These are phyloP conservation scores for Podocnemis expansa DNA, from an alignment of 2,113 vertebrate genomes.

Conservation along the genomic window DNA sequence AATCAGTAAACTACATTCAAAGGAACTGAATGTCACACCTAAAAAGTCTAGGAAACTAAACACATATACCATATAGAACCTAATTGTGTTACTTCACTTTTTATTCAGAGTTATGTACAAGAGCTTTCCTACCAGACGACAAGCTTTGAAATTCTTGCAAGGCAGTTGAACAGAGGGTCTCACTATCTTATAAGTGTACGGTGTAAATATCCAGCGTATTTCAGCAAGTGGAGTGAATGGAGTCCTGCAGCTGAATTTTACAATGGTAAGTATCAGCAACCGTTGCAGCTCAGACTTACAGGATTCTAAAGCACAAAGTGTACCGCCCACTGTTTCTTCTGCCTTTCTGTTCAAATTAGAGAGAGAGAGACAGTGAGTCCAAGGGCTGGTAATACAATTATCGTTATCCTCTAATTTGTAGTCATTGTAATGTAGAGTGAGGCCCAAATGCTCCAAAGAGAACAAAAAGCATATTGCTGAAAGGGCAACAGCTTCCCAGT, in stretches of 20 bases:
- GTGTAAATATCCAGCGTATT: slow-evolving; percentile 10
- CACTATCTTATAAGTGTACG: slow-evolving; percentile 51
- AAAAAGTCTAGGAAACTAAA: neutral
- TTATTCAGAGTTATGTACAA: slow-evolving; percentile 33
- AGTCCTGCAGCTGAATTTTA: slow-evolving; percentile 60
- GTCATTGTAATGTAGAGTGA: neutral
- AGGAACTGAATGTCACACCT: neutral
- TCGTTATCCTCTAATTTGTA: neutral
- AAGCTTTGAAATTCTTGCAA: slow-evolving; percentile 44
- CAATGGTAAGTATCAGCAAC: slow-evolving; percentile 59
- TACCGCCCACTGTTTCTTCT: neutral
- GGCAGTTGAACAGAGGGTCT: slow-evolving; percentile 29
- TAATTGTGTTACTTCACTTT: neutral
- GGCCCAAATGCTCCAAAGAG: neutral
- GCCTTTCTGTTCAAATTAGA: neutral
- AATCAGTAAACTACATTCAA: neutral
- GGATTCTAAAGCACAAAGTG: neutral
- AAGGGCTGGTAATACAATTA: neutral
- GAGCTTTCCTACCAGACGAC: slow-evolving; percentile 2
- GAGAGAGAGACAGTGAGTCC: neutral
- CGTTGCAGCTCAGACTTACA: neutral
- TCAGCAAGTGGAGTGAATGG: slow-evolving; percentile 77
- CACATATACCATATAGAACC: neutral
- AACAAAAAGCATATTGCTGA: neutral
- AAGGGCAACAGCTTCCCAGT: neutral